Evolutionary conservation across 2,797 vertebrate genomes (phyloP), one percentile per base, ranked within the genome.

Genomic region (Characodon lateralis): DNA sequence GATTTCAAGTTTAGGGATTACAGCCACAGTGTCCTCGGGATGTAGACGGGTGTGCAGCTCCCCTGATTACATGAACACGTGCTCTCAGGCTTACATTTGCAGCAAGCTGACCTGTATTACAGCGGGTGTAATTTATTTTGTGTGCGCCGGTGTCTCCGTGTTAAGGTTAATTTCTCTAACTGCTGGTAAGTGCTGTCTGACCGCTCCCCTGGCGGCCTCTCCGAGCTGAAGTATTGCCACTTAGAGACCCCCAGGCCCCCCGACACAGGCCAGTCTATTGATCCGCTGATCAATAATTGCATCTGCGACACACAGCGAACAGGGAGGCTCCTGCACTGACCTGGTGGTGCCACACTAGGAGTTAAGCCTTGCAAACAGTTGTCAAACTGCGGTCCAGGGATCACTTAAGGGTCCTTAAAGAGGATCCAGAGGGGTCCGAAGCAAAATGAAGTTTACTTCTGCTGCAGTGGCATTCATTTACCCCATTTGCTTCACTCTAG

Each of bases 121-220:
- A 81, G 78, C 72, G 13, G 79, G 79, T 82, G 82, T 94, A 93
- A 94, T 93, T 94, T 92, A 93, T 93, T 93, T 90, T 91, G 89
- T 91, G 85, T 88, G 92, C 71, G 87, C 87, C 68, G 85, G 91
- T 91, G 92, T 93, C 87, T 94, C 35, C 39, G 89, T 88, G 81
- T 93, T 95, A 95, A 94, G 95, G 94, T 95, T 94, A 91, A 91
- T 94, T 96, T 95, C 94, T 94, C 90, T 95, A 95, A 95, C 90
- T 95, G 94, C 92, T 95, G 92, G 91, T 95, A 96, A 94, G 94
- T 95, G 88, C 91, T 91, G 93, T 93, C 92, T 93, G 94, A 95
- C 93, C 92, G 90, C 88, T 95, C 93, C 95, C 93, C 91, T 89
- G 95, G 92, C 91, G 93, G 89, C 91, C 91, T 91, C 91, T 93